These are phyloP conservation scores for Thecophora atra DNA, from an alignment of 2,888 invertebrate species.

Conservation along the genomic window DNA sequence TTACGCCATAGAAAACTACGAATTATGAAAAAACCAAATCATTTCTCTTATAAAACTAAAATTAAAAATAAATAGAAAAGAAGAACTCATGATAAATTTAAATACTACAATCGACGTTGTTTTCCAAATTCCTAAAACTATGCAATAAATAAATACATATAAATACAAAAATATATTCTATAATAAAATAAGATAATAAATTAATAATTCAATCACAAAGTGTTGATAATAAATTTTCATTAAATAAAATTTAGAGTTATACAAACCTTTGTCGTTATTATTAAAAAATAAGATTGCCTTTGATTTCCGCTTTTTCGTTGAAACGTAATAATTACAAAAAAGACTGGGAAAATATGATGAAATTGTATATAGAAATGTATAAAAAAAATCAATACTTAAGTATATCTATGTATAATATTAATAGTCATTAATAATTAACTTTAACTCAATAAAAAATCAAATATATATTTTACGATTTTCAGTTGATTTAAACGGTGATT, in stretches of 20 bases:
- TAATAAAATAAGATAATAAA: background rate
- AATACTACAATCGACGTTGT: conserved; percentile 11
- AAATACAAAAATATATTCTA: background rate
- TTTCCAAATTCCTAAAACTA: conserved; percentile 19
- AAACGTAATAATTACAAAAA: background rate
- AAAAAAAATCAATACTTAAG: no score
- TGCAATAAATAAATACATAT: background rate
- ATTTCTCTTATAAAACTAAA: background rate
- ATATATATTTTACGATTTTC: no score
- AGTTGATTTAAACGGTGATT: no score
- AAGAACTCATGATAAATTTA: background rate
- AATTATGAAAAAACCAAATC: conserved; percentile 14
- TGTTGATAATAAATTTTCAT: no score
- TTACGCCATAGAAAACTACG: background rate
- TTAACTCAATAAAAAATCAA: no score
- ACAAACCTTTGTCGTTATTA: no score
- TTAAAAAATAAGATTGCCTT: no score
- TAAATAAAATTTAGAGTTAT: no score
- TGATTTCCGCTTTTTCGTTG: no score
- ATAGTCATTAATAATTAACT: no score
- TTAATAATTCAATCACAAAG: no score
- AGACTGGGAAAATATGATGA: conserved; percentile 25
- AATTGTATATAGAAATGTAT: background rate
- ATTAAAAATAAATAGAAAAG: background rate
- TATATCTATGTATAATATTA: no score